Percentiles rank a stretch among this genome's conserved stretches.
Evolutionary conservation across 2,797 vertebrate genomes (phyloP).

Genomic region (Dendrocincla fuliginosa): DNA sequence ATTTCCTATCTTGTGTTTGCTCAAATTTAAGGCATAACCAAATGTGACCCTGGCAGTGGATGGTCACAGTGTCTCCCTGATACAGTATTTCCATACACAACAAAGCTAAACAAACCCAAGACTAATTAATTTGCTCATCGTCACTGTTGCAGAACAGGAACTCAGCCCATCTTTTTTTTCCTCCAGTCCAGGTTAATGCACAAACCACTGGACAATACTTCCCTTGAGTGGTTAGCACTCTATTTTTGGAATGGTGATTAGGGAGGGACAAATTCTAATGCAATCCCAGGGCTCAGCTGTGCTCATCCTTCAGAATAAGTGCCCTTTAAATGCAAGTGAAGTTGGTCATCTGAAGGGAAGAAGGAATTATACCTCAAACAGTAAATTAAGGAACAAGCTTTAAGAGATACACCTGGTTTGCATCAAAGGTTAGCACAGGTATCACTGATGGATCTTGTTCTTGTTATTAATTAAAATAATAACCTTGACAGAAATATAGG

Average conservation of each 20-base stretch:
- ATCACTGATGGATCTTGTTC: background rate
- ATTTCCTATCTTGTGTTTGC: background rate
- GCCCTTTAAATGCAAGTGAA: background rate
- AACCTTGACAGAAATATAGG: background rate
- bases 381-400: background rate
- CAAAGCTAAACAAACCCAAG: background rate
- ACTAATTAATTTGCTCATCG: background rate
- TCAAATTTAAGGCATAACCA: background rate
- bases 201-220: background rate
- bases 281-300: background rate
- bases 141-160: conserved; percentile 21
- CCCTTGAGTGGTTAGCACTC: background rate
- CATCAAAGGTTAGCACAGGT: background rate
- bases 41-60: background rate
- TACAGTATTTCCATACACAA: background rate
- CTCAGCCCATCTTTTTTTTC: background rate
- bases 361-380: background rate
- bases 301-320: background rate
- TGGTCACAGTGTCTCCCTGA: accelerated
- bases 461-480: too few relatives aligned
- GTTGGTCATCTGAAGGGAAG: background rate
- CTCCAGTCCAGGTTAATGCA: background rate
- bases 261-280: background rate
- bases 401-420: background rate
- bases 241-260: conserved; percentile 35